Percentiles rank a stretch among this genome's conserved stretches.
Evolutionary conservation across 92 coral and sea anemone genomes (phyloP).

Genomic region (Bergia sp.): DNA sequence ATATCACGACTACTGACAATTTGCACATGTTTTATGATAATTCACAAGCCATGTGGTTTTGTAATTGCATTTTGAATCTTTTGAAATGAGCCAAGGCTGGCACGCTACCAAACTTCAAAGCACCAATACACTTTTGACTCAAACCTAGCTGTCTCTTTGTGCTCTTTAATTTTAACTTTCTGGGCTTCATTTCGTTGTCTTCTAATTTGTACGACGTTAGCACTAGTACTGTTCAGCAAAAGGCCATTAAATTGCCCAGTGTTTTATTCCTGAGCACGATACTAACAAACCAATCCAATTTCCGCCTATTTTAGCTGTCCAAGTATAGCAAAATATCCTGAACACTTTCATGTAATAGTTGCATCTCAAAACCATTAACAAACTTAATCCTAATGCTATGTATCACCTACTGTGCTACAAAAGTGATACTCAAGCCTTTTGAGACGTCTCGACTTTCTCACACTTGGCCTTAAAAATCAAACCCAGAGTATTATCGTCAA

Average conservation of each 20-base stretch:
- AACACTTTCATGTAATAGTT: background rate
- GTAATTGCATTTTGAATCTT: constrained; percentile 40
- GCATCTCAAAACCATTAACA: background rate
- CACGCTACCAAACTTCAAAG: constrained; percentile 10
- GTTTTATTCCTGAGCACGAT: constrained; percentile 17
- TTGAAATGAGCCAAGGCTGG: constrained; percentile 26
- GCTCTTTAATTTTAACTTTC: background rate
- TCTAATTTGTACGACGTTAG: background rate
- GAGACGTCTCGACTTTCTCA: background rate
- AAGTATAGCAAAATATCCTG: background rate
- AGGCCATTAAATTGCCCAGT: constrained; percentile 5
- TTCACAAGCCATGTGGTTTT: constrained; percentile 36
- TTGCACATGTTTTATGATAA: constrained; percentile 46
- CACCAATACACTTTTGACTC: background rate
- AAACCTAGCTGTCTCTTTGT: background rate
- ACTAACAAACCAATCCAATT: constrained; percentile 14
- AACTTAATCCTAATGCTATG: background rate
- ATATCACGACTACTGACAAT: constrained; percentile 10
- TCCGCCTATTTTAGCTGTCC: background rate
- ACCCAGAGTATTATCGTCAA: background rate
- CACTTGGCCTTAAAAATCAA: background rate
- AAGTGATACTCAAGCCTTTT: background rate
- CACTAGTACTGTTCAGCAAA: background rate
- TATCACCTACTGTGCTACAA: background rate
- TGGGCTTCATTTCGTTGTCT: background rate